Percentiles rank a stretch among this genome's conserved stretches.
Evolutionary conservation across 2,888 invertebrate genomes (phyloP).

Genomic region (Pollenia angustigena): DNA sequence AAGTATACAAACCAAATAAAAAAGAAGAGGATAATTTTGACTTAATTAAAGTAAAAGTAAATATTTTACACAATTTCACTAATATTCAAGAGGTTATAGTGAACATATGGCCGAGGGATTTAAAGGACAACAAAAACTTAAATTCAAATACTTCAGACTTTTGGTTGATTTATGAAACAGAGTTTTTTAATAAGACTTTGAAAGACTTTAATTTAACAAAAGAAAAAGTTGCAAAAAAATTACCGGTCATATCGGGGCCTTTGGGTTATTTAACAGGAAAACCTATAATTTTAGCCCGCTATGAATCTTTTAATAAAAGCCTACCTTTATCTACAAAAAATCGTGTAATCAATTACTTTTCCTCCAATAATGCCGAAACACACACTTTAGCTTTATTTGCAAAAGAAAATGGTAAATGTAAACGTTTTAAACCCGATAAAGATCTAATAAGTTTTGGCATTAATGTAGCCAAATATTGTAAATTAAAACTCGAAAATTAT

Average conservation of each 20-base stretch:
- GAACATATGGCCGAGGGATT: constrained; percentile 27
- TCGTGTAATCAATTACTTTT: constrained; percentile 78
- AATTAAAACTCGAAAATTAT: constrained; percentile 75
- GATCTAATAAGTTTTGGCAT: constrained; percentile 79
- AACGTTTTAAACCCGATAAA: not conserved
- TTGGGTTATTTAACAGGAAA: constrained; percentile 80
- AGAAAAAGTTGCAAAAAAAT: not conserved
- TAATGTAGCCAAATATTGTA: constrained; percentile 79
- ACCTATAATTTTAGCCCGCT: constrained; percentile 79
- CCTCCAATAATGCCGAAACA: constrained; percentile 65
- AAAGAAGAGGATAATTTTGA: constrained; percentile 7
- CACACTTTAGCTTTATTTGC: constrained; percentile 75
- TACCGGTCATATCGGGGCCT: constrained; percentile 77
- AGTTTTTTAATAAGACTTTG: constrained; percentile 74
- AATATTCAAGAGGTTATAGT: constrained; percentile 44
- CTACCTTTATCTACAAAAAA: constrained; percentile 68
- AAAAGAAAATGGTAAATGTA: constrained; percentile 70
- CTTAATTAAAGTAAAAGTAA: constrained; percentile 71
- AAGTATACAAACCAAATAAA: not conserved
- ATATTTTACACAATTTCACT: constrained; percentile 78
- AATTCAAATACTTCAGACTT: constrained; percentile 32
- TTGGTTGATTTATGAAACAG: constrained; percentile 78
- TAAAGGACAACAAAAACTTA: not conserved
- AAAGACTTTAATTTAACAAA: constrained; percentile 20
- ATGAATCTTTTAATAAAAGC: constrained; percentile 76